Base-by-base conservation (phyloP, 53 echinoderm and acorn worm species). In the Crossaster papposus region DNA sequence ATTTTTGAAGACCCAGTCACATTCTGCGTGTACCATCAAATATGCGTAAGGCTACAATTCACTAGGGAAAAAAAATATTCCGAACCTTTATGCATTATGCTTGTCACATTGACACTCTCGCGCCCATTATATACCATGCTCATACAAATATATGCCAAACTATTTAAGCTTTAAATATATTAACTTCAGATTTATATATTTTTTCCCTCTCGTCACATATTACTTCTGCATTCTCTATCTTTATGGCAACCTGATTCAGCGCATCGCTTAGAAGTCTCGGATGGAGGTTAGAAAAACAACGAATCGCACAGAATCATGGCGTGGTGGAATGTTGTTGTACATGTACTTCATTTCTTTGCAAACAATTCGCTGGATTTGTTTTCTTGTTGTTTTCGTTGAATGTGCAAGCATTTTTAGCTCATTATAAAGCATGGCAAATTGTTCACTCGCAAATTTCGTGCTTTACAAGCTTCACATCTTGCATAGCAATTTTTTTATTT, bases 201-300 rank as follows among this genome's bases (percentile, higher is more conserved):
- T 79, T 62, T 82, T 30, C 44, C 44, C 5, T 73, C 62, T 31
- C 74, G 28, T 72, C 54, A 32, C 72, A 22, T 33, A 82, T 81
- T 22, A 58, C n/a, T 32, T 81, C 44, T 73, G 63, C 65, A 1
- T n/a, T 72, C 72, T 77, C 76, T 44, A 77, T 23, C 65, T 82
- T n/a, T 82, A 7, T 7, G 82, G 38, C 35, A 36, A 77, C 77
- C 35, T 30, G 58, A 36, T 30, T 53, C 89, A 94, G 94, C 94
- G 75, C 94, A 91, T 58, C 94, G 94, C 50, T 58, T 92, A 85
- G 94, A 94, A 87, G 81, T 92, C 75, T 30, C 90, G 90, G 94
- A 94, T 23, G 94, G 91, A 94, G 94, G 94, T 94, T 91, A 83
- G 94, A 64, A 77, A 76, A 77, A 76, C 58, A 15, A 76, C 5